These are phyloP conservation scores for Lochmaea capreae DNA, from an alignment of 2,888 invertebrate species.

Conservation along the genomic window DNA sequence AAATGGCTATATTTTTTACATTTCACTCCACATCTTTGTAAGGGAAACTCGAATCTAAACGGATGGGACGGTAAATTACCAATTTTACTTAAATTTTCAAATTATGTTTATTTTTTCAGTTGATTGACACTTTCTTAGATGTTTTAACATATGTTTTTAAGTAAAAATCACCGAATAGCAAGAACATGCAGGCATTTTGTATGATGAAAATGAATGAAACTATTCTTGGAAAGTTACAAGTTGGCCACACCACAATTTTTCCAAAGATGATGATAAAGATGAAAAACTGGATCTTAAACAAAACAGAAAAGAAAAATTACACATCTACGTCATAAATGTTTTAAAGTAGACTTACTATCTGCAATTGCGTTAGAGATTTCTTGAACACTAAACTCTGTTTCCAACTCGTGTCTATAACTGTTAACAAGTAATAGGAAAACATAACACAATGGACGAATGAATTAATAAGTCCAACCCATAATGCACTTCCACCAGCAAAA, in stretches of 20 bases:
- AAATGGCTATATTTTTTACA: too few species aligned
- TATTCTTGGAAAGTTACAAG: constrained; percentile 73
- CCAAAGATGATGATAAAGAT: constrained; percentile 70
- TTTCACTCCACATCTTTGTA: too few species aligned
- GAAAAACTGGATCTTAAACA: constrained; percentile 70
- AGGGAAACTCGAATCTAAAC: too few species aligned
- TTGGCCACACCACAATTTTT: constrained; percentile 64
- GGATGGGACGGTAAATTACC: too few species aligned
- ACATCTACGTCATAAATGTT: background rate
- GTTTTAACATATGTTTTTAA: constrained; percentile 69
- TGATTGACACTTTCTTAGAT: background rate
- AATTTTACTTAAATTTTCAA: too few species aligned
- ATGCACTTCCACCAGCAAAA: constrained; percentile 78
- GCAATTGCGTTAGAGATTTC: constrained; percentile 85
- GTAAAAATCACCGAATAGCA: constrained; percentile 77
- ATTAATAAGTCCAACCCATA: constrained; percentile 75
- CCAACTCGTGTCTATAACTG: constrained; percentile 77
- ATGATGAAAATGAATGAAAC: constrained; percentile 69
- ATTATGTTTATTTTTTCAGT: too few species aligned
- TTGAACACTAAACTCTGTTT: constrained; percentile 83
- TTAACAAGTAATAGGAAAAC: constrained; percentile 85
- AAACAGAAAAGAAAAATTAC: background rate
- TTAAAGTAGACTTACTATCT: constrained; percentile 71
- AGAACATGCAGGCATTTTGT: constrained; percentile 75
- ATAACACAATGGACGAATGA: constrained; percentile 82